Evolutionary conservation across 1,140 invertebrate species (phyloP).

Genomic region (Lordiphosa clarofinis): DNA sequence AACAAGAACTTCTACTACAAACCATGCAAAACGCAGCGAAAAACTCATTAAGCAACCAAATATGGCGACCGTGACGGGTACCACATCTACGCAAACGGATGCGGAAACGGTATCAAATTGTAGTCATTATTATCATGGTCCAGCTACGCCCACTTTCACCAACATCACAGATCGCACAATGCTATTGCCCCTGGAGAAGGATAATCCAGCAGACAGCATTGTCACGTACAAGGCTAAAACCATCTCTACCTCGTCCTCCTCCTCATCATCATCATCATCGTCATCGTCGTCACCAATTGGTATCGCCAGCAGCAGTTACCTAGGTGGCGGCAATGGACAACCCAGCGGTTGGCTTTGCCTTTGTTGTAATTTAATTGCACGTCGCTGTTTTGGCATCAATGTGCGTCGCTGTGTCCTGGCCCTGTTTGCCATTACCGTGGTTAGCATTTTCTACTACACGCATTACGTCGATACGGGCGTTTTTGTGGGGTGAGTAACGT

Average conservation of each 20-base stretch:
- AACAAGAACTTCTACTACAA: no score
- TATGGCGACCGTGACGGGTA: slow-evolving; percentile 47
- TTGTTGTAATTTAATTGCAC: slow-evolving; percentile 79
- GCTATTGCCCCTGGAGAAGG: slow-evolving; percentile 39
- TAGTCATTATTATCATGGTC: slow-evolving; percentile 53
- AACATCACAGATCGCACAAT: slow-evolving; percentile 41
- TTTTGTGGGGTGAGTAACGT: slow-evolving; percentile 84
- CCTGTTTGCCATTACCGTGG: slow-evolving; percentile 84
- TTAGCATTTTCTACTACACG: slow-evolving; percentile 88
- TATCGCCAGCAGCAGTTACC: slow-evolving; percentile 16
- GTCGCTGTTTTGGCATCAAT: slow-evolving; percentile 83
- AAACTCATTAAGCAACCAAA: slow-evolving; percentile 75
- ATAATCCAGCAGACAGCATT: slow-evolving; percentile 30
- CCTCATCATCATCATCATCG: slow-evolving; percentile 21
- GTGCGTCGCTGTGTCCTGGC: slow-evolving; percentile 86
- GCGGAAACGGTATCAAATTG: slow-evolving; percentile 22
- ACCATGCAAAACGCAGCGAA: no score
- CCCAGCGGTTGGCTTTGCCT: slow-evolving; percentile 41
- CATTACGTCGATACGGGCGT: slow-evolving; percentile 86
- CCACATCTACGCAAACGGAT: slow-evolving; percentile 62
- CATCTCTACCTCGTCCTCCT: slow-evolving; percentile 26
- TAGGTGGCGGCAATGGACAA: neutral
- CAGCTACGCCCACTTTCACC: slow-evolving; percentile 28
- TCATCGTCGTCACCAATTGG: slow-evolving; percentile 46
- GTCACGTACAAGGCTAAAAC: slow-evolving; percentile 67